These are phyloP conservation scores for Xenus cinereus DNA, from an alignment of 2,113 vertebrate species.

Conservation along the genomic window DNA sequence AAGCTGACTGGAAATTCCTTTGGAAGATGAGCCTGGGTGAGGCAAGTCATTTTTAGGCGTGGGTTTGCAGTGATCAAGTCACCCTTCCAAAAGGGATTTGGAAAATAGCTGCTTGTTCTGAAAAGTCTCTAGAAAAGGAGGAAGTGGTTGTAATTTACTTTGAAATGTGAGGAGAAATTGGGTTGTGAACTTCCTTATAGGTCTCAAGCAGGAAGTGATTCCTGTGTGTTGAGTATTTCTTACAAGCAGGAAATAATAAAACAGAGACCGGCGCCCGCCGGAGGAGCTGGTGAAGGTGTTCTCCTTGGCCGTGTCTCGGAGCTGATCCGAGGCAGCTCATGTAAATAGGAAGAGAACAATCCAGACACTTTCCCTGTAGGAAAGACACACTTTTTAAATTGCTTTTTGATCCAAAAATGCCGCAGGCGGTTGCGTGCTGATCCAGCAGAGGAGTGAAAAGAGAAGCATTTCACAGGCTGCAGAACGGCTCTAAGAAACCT, in stretches of 20 bases:
- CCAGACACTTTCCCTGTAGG: neutral
- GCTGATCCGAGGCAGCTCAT: neutral
- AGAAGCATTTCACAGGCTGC: neutral
- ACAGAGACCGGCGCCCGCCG: neutral
- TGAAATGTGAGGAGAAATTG: neutral
- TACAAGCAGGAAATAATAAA: conserved; percentile 40
- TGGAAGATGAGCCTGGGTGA: neutral
- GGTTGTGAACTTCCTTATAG: neutral
- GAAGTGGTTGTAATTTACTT: neutral
- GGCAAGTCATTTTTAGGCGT: neutral
- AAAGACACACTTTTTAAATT: neutral
- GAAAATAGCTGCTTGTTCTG: neutral
- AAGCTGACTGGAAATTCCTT: neutral
- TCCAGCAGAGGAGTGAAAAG: neutral
- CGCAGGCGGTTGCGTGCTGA: neutral
- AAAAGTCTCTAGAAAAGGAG: neutral
- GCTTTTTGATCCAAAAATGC: neutral
- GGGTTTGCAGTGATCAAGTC: neutral
- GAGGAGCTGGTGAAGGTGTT: neutral
- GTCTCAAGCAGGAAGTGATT: conserved; percentile 48
- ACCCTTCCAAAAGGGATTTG: neutral
- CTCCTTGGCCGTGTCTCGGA: neutral
- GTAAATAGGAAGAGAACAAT: neutral
- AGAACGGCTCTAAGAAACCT: neutral
- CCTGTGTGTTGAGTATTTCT: neutral